phyloP scores from a whole-genome alignment of 2,888 invertebrate genomes.

The Nephrotoma appendiculata region DNA sequence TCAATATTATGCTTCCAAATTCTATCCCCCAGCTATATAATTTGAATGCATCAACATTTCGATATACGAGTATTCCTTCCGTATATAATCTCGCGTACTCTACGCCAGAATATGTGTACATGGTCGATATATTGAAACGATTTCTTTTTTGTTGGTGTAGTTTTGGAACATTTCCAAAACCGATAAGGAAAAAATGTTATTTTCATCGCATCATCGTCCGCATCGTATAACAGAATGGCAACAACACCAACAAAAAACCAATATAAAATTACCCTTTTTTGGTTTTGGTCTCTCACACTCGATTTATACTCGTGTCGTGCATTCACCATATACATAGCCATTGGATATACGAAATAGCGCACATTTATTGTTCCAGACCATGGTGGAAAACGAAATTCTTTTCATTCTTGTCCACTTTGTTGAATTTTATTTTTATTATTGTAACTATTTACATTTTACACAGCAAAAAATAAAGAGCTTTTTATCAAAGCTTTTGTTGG shows the following conservation, averaged over 20 bases:
- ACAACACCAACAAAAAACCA: background rate
- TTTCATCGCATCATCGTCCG: background rate
- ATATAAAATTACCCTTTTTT: background rate
- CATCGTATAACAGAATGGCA: background rate
- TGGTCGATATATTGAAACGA: background rate
- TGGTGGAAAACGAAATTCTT: background rate
- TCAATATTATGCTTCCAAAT: background rate
- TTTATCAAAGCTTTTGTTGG: background rate
- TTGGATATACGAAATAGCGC: background rate
- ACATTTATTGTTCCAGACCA: background rate
- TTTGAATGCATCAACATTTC: background rate
- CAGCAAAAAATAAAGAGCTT: background rate
- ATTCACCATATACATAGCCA: background rate
- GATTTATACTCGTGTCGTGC: background rate
- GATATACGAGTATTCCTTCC: background rate
- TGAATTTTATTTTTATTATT: background rate
- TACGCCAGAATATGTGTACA: background rate
- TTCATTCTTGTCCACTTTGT: background rate
- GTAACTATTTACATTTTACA: background rate
- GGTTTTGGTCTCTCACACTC: background rate
- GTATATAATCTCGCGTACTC: background rate
- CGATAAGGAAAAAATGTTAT: background rate
- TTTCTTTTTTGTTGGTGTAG: background rate
- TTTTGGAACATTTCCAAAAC: background rate
- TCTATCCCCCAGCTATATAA: background rate